Percentiles rank a stretch among this genome's conserved stretches.
These are phyloP conservation scores for Frieseomelitta varia DNA, from an alignment of 1,140 invertebrate species.

Conservation along the genomic window DNA sequence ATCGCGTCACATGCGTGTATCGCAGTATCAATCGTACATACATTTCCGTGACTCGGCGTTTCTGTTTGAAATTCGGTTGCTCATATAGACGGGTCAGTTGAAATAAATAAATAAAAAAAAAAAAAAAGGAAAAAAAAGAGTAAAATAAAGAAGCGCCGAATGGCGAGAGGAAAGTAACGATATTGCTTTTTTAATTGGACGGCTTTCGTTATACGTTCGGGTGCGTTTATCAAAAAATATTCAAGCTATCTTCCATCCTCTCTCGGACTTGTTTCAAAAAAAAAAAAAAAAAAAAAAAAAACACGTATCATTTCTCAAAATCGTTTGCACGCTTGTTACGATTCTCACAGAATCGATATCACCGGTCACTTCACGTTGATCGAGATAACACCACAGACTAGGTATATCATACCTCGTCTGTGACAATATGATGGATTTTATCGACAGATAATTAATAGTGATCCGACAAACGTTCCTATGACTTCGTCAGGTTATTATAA, in stretches of 20 bases:
- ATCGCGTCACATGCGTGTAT: not conserved
- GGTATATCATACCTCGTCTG: no score
- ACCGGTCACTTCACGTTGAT: not conserved
- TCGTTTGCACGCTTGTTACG: not conserved
- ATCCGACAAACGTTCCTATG: no score
- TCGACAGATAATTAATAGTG: no score
- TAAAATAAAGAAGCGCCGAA: conserved; percentile 5
- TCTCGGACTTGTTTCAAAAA: not conserved
- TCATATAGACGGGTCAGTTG: conserved; percentile 24
- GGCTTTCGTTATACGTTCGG: conserved; percentile 20
- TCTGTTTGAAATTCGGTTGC: conserved; percentile 23
- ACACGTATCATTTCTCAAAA: not conserved
- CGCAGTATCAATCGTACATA: not conserved
- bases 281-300: no score
- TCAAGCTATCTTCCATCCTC: not conserved
- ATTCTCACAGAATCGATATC: not conserved
- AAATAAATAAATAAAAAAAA: not conserved
- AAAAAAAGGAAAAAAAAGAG: not conserved
- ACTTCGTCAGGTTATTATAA: no score
- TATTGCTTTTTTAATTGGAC: conserved; percentile 47
- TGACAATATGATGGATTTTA: not conserved
- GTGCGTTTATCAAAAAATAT: not conserved
- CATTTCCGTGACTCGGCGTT: conserved; percentile 2
- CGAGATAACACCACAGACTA: not conserved
- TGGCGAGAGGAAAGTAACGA: conserved; percentile 22